Evolutionary conservation across 2,888 invertebrate species (phyloP), one percentile per base, ranked within the genome.

Genomic region (Dusona sp.): DNA sequence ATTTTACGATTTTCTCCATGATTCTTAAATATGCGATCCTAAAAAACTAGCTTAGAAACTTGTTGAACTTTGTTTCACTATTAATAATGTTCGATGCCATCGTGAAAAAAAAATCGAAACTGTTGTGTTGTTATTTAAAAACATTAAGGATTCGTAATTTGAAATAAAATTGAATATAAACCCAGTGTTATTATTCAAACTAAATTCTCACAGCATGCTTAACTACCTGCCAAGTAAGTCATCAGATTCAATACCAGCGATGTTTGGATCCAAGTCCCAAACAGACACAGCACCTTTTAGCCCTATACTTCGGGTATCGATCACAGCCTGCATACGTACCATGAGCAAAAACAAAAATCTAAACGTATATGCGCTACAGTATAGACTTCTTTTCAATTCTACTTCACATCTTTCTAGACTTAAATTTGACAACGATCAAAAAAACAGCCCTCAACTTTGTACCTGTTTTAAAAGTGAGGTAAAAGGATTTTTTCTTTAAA

Each of bases 251-350:
- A 96, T 96, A 94, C 97, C 97, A 89, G 96, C 95, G 95, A 97
- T 96, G 92, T 96, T 97, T 91, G 97, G 96, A 95, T 98, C 98
- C 96, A 96, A 97, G 95, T 98, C 97, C 97, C 97, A 97, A 93
- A 97, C 95, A 94, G 96, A 96, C 94, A 97, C 95, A 94, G 95
- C 95, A 94, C 97, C 94, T 95, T 96, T 95, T 95, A 98, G 97
- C 93, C 96, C 96, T 95, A 96, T 96, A 94, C 95, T 89, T 86
- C 88, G 95, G 93, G 97, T 97, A 95, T 95, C 96, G 95, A 97
- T 96, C 95, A 96, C 95, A 93, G 97, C 97, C 97, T 97, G 95
- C 91, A 88, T 89, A 80, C 85, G 90, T 77, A 83, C 29, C 78
- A 81, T 78, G 72, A 85, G 57, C 77, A 82, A 79, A 85, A 73